Conservation (phyloP, 2,113 vertebrate species). For the Piaya cayana region DNA sequence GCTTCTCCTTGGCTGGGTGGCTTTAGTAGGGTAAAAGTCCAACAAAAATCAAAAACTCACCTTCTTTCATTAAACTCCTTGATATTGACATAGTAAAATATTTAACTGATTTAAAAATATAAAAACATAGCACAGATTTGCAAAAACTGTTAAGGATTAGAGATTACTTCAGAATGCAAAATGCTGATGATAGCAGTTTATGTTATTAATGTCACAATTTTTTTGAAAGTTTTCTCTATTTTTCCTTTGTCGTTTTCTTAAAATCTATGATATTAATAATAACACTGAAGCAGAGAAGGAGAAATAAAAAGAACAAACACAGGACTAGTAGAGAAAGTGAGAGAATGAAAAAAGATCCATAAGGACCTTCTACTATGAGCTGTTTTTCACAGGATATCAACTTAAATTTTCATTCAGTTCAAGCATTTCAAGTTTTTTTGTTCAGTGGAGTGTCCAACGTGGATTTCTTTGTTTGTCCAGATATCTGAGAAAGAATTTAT, state of each 20-base stretch:
- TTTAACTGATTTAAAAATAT: not conserved
- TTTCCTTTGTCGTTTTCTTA: not conserved
- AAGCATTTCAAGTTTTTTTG: not conserved
- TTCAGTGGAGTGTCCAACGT: not conserved
- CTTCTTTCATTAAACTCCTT: not conserved
- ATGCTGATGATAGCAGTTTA: not conserved
- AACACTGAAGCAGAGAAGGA: not conserved
- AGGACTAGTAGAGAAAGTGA: fast-evolving
- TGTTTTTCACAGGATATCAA: not conserved
- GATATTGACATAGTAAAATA: not conserved
- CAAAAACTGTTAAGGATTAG: not conserved
- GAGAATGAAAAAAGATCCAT: not conserved
- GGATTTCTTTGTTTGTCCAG: not conserved
- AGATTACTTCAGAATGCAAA: not conserved
- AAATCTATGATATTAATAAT: not conserved
- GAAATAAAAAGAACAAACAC: not conserved
- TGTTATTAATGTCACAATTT: not conserved
- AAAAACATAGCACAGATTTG: not conserved
- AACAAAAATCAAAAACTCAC: not conserved
- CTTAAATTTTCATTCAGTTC: not conserved
- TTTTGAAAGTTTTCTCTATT: not conserved
- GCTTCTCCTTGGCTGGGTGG: too few relatives aligned
- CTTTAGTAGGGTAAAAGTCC: not conserved
- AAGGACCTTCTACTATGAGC: fast-evolving
- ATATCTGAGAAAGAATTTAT: not conserved